A percentile compares a stretch with the other conserved stretches of the same genome.
These are phyloP conservation scores for Thymelicus acteon DNA, from an alignment of 2,888 invertebrate genomes.

Conservation along the genomic window DNA sequence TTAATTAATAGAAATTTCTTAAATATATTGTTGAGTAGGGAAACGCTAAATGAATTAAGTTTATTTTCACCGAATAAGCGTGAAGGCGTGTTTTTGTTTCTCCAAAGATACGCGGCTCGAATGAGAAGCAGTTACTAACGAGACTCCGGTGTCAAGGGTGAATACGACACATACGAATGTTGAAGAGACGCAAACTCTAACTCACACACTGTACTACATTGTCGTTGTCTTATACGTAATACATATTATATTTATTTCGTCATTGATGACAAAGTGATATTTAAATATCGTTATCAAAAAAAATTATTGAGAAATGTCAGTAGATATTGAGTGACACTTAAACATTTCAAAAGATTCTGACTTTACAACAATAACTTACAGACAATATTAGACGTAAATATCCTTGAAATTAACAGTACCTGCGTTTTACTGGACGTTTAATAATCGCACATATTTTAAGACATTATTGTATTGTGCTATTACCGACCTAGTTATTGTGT, in stretches of 20 bases:
- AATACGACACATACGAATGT: conserved; percentile 58
- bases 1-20: not conserved
- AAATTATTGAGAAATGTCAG: no score
- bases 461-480: no score
- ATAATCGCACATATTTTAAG: no score
- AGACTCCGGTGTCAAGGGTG: conserved; percentile 63
- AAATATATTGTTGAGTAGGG: conserved; percentile 13
- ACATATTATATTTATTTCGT: not conserved
- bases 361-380: no score
- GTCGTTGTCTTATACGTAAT: conserved; percentile 2
- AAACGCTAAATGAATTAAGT: conserved; percentile 44
- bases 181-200: conserved; percentile 42
- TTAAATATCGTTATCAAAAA: no score
- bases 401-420: no score
- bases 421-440: no score
- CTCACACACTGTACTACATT: conserved; percentile 43
- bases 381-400: no score
- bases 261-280: no score
- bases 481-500: not conserved
- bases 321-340: no score
- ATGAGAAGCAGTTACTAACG: conserved; percentile 68
- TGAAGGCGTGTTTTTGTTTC: conserved; percentile 59
- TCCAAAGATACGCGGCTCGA: conserved; percentile 61
- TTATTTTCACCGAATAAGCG: conserved; percentile 33
- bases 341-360: no score